Evolutionary conservation across 2,888 invertebrate species (phyloP).

Genomic region (Empis stercorea): DNA sequence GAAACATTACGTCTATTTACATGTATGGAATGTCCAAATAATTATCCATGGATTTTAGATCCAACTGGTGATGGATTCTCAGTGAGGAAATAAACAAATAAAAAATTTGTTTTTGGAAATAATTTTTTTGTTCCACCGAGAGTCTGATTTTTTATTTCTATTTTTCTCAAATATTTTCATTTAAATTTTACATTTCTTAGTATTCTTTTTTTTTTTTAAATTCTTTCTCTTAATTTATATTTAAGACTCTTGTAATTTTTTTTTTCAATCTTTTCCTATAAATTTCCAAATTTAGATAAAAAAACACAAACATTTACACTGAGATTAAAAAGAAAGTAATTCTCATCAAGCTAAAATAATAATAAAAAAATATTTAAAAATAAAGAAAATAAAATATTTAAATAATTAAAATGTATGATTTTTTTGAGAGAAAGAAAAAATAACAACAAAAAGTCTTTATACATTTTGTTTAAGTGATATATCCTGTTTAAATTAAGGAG

Average conservation of each 20-base stretch:
- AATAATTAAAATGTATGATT: not conserved
- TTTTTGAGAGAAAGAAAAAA: too few species aligned
- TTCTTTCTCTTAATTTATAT: not conserved
- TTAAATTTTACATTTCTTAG: not conserved
- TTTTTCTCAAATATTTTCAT: not conserved
- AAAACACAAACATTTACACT: not conserved
- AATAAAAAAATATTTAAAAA: not conserved
- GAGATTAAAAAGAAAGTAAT: not conserved
- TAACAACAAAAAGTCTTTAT: too few species aligned
- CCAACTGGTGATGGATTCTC: conserved; percentile 89
- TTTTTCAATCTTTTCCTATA: not conserved
- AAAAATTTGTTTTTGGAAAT: conserved; percentile 11
- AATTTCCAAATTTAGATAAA: not conserved
- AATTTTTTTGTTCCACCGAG: conserved; percentile 32
- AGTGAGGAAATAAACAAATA: conserved; percentile 40
- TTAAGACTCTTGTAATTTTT: not conserved
- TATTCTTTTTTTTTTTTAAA: not conserved
- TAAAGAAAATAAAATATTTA: not conserved
- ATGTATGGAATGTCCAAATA: conserved; percentile 91
- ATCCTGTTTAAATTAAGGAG: not conserved
- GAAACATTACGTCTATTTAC: conserved; percentile 86
- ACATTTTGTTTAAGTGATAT: not conserved
- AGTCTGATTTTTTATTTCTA: conserved; percentile 28
- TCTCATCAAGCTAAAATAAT: not conserved
- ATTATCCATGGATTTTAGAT: conserved; percentile 90